Percentiles rank a stretch among this genome's conserved stretches.
phyloP scores from a whole-genome alignment of 2,888 invertebrate genomes.

The Agrilus cyanescens region DNA sequence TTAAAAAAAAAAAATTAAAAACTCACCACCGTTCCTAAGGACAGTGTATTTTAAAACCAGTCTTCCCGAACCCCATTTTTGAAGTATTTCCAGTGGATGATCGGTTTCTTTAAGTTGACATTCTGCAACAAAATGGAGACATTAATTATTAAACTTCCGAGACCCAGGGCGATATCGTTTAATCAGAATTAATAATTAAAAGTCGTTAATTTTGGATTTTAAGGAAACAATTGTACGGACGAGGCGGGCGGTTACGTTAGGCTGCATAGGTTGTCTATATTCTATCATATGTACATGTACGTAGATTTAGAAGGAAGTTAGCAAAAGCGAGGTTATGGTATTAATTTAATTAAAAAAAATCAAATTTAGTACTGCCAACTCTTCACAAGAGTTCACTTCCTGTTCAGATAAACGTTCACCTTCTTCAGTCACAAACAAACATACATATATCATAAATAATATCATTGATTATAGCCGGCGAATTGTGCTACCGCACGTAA shows the following conservation, averaged over 20 bases:
- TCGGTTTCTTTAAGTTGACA: constrained; percentile 48
- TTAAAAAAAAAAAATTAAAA: neutral
- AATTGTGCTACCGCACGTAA: too few species aligned
- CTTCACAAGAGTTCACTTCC: neutral
- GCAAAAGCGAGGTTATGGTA: too few species aligned
- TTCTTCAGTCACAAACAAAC: neutral
- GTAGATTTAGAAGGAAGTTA: too few species aligned
- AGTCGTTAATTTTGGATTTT: neutral
- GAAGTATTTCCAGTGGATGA: constrained; percentile 49
- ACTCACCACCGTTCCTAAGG: constrained; percentile 32
- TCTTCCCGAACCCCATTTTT: constrained; percentile 45
- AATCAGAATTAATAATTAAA: constrained; percentile 2
- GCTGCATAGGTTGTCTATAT: too few species aligned
- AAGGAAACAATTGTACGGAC: too few species aligned
- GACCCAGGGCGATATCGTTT: too few species aligned
- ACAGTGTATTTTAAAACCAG: constrained; percentile 47
- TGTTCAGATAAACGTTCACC: neutral
- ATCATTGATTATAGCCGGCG: too few species aligned
- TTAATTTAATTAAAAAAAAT: too few species aligned
- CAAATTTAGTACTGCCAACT: too few species aligned
- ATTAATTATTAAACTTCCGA: neutral
- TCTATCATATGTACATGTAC: too few species aligned
- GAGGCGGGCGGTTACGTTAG: too few species aligned
- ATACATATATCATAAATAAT: neutral
- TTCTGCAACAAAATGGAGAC: constrained; percentile 37